Percentiles rank a stretch among this genome's conserved stretches.
These are phyloP conservation scores for Siniperca obscura DNA, from an alignment of 2,797 vertebrate genomes.

Conservation along the genomic window DNA sequence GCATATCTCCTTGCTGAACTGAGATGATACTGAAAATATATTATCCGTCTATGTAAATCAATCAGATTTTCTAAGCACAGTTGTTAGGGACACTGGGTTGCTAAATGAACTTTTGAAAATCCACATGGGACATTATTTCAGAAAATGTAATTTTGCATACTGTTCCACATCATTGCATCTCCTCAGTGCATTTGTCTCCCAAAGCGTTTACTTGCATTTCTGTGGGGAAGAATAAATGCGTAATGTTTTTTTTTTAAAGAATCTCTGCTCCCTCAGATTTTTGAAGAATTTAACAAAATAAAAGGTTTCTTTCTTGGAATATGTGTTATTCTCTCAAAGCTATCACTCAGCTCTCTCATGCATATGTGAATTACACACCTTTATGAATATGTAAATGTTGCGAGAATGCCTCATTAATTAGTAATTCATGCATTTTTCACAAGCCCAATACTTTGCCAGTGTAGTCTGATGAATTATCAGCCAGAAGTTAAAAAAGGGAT, in stretches of 20 bases:
- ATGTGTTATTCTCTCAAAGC: constrained; percentile 83
- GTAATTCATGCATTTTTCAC: constrained; percentile 90
- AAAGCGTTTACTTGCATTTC: constrained; percentile 85
- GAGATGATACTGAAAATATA: constrained; percentile 67
- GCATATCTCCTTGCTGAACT: constrained; percentile 55
- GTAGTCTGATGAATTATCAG: constrained; percentile 85
- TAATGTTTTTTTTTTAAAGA: constrained; percentile 85
- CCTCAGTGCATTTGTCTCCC: constrained; percentile 86
- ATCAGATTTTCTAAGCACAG: constrained; percentile 73
- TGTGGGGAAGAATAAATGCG: constrained; percentile 85
- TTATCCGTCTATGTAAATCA: constrained; percentile 72
- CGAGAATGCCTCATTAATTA: constrained; percentile 90
- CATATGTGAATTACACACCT: constrained; percentile 89
- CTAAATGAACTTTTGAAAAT: constrained; percentile 88
- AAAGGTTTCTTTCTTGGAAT: constrained; percentile 80
- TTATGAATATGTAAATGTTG: constrained; percentile 90
- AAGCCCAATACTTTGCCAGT: constrained; percentile 83
- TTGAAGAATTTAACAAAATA: constrained; percentile 85
- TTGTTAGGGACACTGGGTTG: constrained; percentile 81
- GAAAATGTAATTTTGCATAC: constrained; percentile 88
- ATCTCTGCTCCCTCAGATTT: constrained; percentile 80
- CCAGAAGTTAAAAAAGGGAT: constrained; percentile 80
- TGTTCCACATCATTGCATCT: constrained; percentile 87
- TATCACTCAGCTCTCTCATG: constrained; percentile 86
- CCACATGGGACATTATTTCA: constrained; percentile 85